Evolutionary conservation across 1,140 invertebrate genomes (phyloP).

Genomic region (Calliopsis andreniformis): DNA sequence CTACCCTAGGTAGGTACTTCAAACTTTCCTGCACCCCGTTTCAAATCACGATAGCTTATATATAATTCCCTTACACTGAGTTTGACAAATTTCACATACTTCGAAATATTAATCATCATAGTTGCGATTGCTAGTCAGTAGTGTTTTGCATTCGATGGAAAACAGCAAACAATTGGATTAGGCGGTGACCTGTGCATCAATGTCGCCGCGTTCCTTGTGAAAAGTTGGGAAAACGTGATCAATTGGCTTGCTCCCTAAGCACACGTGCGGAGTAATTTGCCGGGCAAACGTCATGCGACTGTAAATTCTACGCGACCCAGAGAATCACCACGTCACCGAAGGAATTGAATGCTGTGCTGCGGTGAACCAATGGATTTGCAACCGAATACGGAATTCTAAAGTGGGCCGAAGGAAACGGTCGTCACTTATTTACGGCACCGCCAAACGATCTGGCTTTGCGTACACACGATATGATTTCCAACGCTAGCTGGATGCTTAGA

Average conservation of each 20-base stretch:
- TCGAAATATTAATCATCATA: no score
- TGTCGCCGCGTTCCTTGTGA: neutral
- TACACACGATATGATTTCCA: neutral
- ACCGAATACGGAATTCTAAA: constrained; percentile 13
- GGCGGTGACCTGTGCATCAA: neutral
- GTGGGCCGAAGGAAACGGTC: neutral
- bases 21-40: no score
- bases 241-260: constrained; percentile 13
- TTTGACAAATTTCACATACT: no score
- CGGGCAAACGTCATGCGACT: neutral
- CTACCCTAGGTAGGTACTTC: no score
- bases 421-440: neutral
- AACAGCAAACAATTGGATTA: constrained; percentile 9
- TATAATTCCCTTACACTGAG: no score
- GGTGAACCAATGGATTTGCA: constrained; percentile 13
- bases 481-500: no score
- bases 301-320: constrained; percentile 3
- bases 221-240: constrained; percentile 35
- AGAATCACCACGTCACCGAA: neutral
- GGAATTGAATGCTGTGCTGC: constrained; percentile 25
- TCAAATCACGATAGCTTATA: no score
- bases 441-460: neutral
- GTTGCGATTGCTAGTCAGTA: no score
- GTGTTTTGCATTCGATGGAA: neutral
- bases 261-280: constrained; percentile 33